Evolutionary conservation across 2,113 vertebrate genomes (phyloP), one percentile per base, ranked within the genome.

Genomic region (Trachemys scripta): DNA sequence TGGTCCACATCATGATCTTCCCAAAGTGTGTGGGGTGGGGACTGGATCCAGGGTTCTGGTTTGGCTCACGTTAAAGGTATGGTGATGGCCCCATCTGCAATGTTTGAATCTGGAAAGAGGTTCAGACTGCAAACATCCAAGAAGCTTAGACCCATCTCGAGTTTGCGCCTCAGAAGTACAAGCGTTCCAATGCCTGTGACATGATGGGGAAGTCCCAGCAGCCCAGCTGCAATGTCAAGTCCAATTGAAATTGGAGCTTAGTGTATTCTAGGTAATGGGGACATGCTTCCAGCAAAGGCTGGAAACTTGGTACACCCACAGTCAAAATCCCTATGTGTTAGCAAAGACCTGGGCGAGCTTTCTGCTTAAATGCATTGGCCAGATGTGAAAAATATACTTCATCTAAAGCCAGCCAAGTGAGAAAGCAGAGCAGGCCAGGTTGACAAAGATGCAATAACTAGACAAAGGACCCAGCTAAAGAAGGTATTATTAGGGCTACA

Each of bases 361-460:
- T 20, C 65, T 69, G 35, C 8, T n/a, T 69, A 92, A 80, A 82
- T 88, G 31, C 79, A 80, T 57, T 76, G 80, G 29, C 7, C 87
- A 16, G 85, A 25, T 93, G 87, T 69, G 16, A 85, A 93, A 95
- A 94, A 90, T 93, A 82, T 54, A 87, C 83, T 20, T 65, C 78
- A 87, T 49, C 85, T 92, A 75, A 82, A 57, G 83, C 31, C 8
- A 82, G 84, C 96, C 92, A 93, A 96, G 80, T 79, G 90, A 96
- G 97, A 93, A 86, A 95, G 88, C 80, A 87, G 42, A 93, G 57
- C 83, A 85, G 92, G 75, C 92, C 85, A 90, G 75, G 94, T 95
- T 95, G 95, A 96, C 95, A 91, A 85, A 96, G 94, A 96, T 90
- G 94, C 88, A 93, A 76, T 92, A 95, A 96, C 94, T 95, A 97